A percentile compares a stretch with the other conserved stretches of the same genome.
These are phyloP conservation scores for Distichodus sexfasciatus DNA, from an alignment of 2,797 vertebrate genomes.

Conservation along the genomic window DNA sequence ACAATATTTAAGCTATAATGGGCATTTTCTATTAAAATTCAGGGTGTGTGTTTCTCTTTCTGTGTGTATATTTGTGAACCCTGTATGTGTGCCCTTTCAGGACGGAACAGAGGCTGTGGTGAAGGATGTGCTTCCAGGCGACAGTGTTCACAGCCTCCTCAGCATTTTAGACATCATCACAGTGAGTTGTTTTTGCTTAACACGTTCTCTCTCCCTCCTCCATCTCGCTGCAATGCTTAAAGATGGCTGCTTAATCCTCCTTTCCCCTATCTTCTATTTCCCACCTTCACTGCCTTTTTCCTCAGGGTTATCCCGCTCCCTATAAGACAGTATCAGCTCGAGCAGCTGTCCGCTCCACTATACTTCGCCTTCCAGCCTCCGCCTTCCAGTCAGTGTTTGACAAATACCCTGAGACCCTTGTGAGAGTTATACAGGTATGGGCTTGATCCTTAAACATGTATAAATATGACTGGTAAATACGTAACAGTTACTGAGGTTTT, in stretches of 20 bases:
- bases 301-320: conserved; percentile 86
- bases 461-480: no score
- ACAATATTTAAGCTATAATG: no score
- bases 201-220: neutral
- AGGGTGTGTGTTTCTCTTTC: no score
- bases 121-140: conserved; percentile 91
- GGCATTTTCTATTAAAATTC: no score
- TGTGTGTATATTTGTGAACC: neutral
- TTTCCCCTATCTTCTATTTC: neutral
- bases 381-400: conserved; percentile 91
- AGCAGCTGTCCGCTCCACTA: conserved; percentile 80
- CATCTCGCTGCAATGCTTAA: neutral
- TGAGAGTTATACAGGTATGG: conserved; percentile 89
- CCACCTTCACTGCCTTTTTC: neutral
- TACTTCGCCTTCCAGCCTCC: conserved; percentile 86
- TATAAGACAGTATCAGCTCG: conserved; percentile 90
- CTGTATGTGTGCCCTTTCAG: conserved; percentile 63
- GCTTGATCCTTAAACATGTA: neutral
- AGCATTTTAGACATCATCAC: conserved; percentile 96
- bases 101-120: conserved; percentile 89
- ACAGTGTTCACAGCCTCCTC: conserved; percentile 96
- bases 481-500: neutral
- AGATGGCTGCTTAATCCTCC: neutral
- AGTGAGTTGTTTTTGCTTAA: conserved; percentile 68
- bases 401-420: conserved; percentile 94